Percentiles rank a stretch among this genome's conserved stretches.
Evolutionary conservation across 2,797 vertebrate species (phyloP).

Genomic region (Phoxinus dragarum): DNA sequence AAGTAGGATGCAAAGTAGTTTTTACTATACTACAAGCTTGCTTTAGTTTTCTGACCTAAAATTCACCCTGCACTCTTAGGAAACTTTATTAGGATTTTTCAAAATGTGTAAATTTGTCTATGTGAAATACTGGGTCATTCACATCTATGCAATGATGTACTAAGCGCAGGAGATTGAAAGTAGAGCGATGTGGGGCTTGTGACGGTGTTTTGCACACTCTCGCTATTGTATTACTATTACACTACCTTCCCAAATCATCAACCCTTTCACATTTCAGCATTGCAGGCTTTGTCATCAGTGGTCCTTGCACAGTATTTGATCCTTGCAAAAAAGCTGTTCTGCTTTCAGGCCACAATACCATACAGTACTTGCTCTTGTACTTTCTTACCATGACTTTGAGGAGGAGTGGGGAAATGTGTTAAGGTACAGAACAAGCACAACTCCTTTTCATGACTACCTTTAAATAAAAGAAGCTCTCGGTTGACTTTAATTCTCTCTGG

Average conservation of each 20-base stretch:
- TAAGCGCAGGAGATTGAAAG: slow-evolving; percentile 5
- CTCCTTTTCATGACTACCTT: slow-evolving; percentile 44
- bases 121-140: slow-evolving; percentile 50
- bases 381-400: slow-evolving; percentile 14
- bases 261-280: slow-evolving; percentile 11
- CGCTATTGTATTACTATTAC: slow-evolving; percentile 12
- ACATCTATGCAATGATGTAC: slow-evolving; percentile 1
- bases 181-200: background rate
- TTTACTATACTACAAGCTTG: slow-evolving; percentile 47
- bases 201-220: background rate
- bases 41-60: slow-evolving; percentile 60
- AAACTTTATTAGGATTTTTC: slow-evolving; percentile 21
- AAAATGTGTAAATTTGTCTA: slow-evolving; percentile 40
- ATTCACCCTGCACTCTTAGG: slow-evolving; percentile 37
- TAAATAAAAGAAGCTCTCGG: slow-evolving; percentile 66
- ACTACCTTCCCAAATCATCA: slow-evolving; percentile 5
- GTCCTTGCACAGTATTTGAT: slow-evolving; percentile 28
- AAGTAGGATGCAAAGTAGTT: slow-evolving; percentile 62
- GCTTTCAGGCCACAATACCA: slow-evolving; percentile 1
- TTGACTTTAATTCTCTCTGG: slow-evolving; percentile 71
- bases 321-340: background rate
- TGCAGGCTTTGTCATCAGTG: background rate
- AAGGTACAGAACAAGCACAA: slow-evolving; percentile 30
- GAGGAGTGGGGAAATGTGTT: background rate
- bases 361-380: background rate